Base-by-base conservation (phyloP, 2,113 vertebrate species). In the Meleagris gallopavo region DNA sequence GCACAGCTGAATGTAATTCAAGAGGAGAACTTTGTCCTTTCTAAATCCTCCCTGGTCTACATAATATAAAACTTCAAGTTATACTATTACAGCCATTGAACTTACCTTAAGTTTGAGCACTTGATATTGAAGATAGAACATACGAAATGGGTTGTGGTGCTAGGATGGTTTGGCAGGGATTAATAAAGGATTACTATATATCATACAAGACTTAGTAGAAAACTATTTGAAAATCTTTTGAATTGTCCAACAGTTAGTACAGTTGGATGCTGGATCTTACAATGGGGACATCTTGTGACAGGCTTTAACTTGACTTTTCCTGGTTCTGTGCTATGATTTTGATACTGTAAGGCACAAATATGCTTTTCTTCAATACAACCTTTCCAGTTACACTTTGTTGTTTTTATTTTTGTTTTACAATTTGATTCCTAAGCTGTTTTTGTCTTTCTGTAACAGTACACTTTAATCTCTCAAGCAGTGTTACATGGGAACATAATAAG, bases 241-340 rank as follows among this genome's bases (percentile, higher is more conserved):
- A 41, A 90, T 75, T 41, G 19, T 64, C 55, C 4, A 1, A 12
- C 58, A 14, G 6, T 10, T 89, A 71, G 85, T 64, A 55, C 38
- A n/a, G 4, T 54, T 29, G 12, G 55, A 62, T 17, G 36, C 2
- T 62, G 69, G 50, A 87, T 84, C 52, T 75, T 54, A 66, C 25
- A 38, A 4, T 27, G 6, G 45, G 81, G 55, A 77, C 2, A 29
- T 22, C 6, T 13, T 55, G 6, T 88, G 54, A 89, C 32, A 72
- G 94, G 52, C 95, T 95, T 82, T 90, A 70, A 92, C 38, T 84
- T 92, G 95, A 84, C 77, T 12, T 64, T 81, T 86, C 61, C 81
- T 57, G 65, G 5, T 5, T 78, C 62, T 93, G 54, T 67, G 57
- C 61, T 93, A 84, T 83, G 43, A 61, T 80, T 90, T 82, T 92